Evolutionary conservation across 2,113 vertebrate genomes (phyloP).

Genomic region (Todiramphus saurophagus): DNA sequence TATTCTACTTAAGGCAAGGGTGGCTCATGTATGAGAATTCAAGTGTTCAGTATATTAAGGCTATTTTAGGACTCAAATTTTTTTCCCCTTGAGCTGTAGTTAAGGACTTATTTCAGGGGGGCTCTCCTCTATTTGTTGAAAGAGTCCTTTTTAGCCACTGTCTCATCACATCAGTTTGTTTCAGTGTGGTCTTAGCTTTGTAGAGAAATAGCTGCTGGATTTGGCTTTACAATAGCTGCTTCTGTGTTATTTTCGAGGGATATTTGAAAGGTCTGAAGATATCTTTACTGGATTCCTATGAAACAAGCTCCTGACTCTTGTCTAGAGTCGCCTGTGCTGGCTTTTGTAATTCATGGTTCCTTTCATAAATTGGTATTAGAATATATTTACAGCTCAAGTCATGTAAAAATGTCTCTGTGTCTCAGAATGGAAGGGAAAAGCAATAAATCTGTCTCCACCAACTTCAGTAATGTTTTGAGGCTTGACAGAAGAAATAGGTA

Average conservation of each 20-base stretch:
- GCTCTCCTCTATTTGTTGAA: rapidly evolving
- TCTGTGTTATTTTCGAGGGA: background rate
- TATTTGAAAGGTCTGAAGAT: no score
- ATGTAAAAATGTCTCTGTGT: background rate
- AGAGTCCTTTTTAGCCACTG: rapidly evolving
- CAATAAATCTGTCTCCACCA: background rate
- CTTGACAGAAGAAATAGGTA: background rate
- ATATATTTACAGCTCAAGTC: background rate
- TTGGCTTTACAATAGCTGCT: background rate
- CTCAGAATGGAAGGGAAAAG: background rate
- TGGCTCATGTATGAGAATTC: no score
- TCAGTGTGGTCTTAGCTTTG: background rate
- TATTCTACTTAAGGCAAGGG: background rate
- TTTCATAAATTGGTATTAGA: background rate
- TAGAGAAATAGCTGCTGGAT: background rate
- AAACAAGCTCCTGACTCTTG: background rate
- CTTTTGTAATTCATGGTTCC: background rate
- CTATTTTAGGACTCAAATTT: background rate
- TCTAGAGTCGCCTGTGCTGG: background rate
- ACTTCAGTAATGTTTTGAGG: background rate
- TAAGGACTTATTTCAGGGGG: background rate
- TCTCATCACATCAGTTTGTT: background rate
- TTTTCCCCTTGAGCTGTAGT: background rate
- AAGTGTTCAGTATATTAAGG: background rate
- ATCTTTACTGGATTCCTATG: background rate